A percentile compares a stretch with the other conserved stretches of the same genome.
Evolutionary conservation across 2,113 vertebrate species (phyloP).

Genomic region (Lutjanus erythropterus): DNA sequence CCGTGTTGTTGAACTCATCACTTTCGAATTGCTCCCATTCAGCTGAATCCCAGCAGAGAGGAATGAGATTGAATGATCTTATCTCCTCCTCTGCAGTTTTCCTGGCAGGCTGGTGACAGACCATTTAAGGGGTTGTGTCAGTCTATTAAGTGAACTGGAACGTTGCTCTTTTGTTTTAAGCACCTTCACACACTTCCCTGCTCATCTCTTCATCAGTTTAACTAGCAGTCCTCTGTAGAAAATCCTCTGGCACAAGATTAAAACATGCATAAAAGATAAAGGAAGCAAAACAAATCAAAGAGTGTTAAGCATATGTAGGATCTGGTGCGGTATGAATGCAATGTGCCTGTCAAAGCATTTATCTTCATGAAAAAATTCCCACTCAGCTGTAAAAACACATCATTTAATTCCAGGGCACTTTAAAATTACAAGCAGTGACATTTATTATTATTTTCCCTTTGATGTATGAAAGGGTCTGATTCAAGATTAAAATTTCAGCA

Average conservation of each 20-base stretch:
- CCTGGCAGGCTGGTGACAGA: not conserved
- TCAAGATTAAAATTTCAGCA: not conserved
- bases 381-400: not conserved
- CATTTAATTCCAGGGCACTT: not conserved
- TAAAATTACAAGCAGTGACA: conserved; percentile 1
- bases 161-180: not conserved
- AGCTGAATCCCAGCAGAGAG: conserved; percentile 28
- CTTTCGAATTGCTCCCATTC: conserved; percentile 14
- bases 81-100: conserved; percentile 26
- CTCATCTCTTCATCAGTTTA: not conserved
- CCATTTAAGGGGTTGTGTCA: conserved; percentile 6
- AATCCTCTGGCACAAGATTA: not conserved
- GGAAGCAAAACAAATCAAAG: not conserved
- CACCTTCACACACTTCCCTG: not conserved
- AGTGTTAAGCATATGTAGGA: not conserved
- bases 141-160: not conserved
- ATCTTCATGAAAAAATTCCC: not conserved
- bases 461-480: conserved; percentile 20
- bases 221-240: not conserved
- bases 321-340: not conserved
- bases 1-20: conserved; percentile 16
- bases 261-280: not conserved
- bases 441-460: conserved; percentile 1
- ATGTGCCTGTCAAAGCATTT: not conserved
- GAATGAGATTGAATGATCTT: conserved; percentile 28